Evolutionary conservation across 2,797 vertebrate genomes (phyloP), one percentile per base, ranked within the genome.

Genomic region (Poecile montanus): DNA sequence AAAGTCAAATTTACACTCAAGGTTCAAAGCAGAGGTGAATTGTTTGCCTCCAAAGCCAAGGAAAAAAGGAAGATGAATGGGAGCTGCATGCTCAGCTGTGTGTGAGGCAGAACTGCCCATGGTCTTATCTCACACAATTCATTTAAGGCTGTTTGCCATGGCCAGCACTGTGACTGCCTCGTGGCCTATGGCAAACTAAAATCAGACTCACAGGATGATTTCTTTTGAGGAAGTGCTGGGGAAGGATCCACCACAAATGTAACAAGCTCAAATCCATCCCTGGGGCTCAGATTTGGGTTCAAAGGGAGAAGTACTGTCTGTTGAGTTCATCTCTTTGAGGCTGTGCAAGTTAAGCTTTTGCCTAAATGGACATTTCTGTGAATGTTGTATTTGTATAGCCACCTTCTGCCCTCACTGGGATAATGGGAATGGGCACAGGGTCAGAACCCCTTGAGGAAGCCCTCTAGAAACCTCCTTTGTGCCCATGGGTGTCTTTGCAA

Each of bases 131-230:
- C 67, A 25, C 36, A 11, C 0, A 1, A 32, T 36, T 34, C 34
- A 47, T 6, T 38, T 25, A 6, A 61, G 47, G 38, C 27, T 73
- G 30, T n/a, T 84, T 68, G 73, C 30, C n/a, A 36, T 1, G 8
- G 58, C 2, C 3, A 82, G 0, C 25, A 4, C 66, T 17, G 6
- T 3, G 36, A 20, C 30, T 11, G 20, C n/a, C 26, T 54, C 2
- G 1, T 16, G 45, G 75, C 19, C 4, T 1, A 1, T 16, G 63
- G 36, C n/a, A 56, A 60, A 7, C 14, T 56, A 20, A 79, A 62
- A 84, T 34, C 60, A 56, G 56, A 10, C 48, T 61, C 14, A 5
- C 25, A 51, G 29, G n/a, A 21, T 34, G 42, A 6, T 81, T 63
- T 61, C 34, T 40, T 73, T 56, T 26, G 51, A 50, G 60, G 32